Evolutionary conservation across 2,797 vertebrate genomes (phyloP), one percentile per base, ranked within the genome.

Genomic region (Chelon auratus): DNA sequence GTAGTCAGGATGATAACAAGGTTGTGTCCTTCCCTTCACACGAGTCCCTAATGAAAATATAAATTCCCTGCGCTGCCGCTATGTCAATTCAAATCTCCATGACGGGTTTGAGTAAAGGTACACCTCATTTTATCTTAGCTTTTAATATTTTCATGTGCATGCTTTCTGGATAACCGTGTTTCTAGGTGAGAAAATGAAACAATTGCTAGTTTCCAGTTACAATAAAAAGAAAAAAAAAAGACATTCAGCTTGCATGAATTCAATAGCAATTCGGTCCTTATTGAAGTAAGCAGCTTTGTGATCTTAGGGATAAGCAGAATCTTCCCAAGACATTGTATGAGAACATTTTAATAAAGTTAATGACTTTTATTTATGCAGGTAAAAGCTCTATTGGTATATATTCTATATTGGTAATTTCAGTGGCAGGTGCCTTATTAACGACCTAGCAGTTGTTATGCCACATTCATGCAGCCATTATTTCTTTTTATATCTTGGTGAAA

Each of bases 1-100:
- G 37, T 24, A 43, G 53, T 22, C 24, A 53, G 45, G 20, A 22
- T 26, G 9, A 55, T 40, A 56, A 61, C 48, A 37, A 53, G 51
- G 45, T 22, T 14, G 22, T 65, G 43, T 58, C 20, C 47, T 17
- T 30, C 15, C 15, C 13, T 2, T 39, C 55, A 51, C 9, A 26
- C 3, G 37, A 42, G 37, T 62, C 56, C 48, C 53, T 70, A 54
- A 30, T 64, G 11, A 53, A 62, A 59, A 54, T 36, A 6, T 13
- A 43, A 13, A 6, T 15, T 14, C 13, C 13, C 11, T 42, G 0
- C 40, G 3, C 17, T n/a, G 30, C 30, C 7, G 30, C 30, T 33
- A 3, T 33, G 30, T 33, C 30, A 33, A 33, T 6, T 33, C 30
- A 33, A 33, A 33, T 33, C 30, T 33, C 30, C 30, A 33, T 33